phyloP scores from a whole-genome alignment of 2,888 invertebrate genomes.

The Rhamnusium bicolor region DNA sequence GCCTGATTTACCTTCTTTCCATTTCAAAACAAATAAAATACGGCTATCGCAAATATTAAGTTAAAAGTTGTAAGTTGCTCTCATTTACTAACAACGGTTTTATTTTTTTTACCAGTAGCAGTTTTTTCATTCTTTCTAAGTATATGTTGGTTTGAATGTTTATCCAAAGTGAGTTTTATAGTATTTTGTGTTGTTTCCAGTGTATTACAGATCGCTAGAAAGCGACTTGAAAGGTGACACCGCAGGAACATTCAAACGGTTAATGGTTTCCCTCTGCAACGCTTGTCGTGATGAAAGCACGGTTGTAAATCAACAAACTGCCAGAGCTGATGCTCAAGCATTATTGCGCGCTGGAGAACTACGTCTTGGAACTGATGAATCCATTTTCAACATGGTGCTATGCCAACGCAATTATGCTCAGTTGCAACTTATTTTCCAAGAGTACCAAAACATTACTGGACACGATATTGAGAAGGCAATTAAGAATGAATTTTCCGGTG shows the following conservation, averaged over 20 bases:
- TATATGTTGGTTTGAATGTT: not conserved
- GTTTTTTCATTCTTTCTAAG: not conserved
- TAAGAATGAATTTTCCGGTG: constrained; percentile 89
- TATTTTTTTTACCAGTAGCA: not conserved
- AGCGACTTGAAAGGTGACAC: constrained; percentile 88
- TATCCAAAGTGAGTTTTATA: constrained; percentile 17
- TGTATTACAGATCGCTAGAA: constrained; percentile 55
- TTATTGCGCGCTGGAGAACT: constrained; percentile 82
- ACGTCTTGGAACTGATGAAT: constrained; percentile 87
- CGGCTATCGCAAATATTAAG: too few relatives aligned
- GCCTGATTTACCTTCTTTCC: too few relatives aligned
- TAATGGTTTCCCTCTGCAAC: constrained; percentile 89
- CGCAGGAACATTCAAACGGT: constrained; percentile 91
- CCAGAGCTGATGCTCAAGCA: constrained; percentile 87
- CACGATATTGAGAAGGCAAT: constrained; percentile 86
- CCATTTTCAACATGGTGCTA: constrained; percentile 87
- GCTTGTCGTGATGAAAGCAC: constrained; percentile 88
- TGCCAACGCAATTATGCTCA: constrained; percentile 85
- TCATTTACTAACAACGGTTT: not conserved
- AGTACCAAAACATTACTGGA: constrained; percentile 65
- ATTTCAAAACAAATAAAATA: too few relatives aligned
- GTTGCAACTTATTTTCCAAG: constrained; percentile 70
- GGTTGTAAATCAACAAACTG: constrained; percentile 80
- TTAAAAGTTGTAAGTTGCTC: too few relatives aligned
- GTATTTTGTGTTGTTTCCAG: constrained; percentile 52